Evolutionary conservation across 2,797 vertebrate species (phyloP).

Genomic region (Lacerta bilineata): DNA sequence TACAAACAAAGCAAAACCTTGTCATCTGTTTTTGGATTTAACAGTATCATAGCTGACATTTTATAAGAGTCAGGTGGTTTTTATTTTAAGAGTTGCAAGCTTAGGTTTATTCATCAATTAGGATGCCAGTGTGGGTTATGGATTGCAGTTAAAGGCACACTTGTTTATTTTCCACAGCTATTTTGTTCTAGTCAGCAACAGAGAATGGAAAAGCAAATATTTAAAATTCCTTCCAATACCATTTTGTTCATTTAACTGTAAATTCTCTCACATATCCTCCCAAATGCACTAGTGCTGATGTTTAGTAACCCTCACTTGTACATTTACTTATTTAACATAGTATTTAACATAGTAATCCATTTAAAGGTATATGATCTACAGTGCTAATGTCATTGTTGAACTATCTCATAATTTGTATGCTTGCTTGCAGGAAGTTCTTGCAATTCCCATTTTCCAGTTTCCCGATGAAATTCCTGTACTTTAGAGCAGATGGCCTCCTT

Average conservation of each 20-base stretch:
- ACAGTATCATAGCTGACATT: neutral
- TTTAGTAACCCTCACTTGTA: neutral
- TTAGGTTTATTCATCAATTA: neutral
- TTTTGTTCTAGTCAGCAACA: neutral
- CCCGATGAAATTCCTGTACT: neutral
- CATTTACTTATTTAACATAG: neutral
- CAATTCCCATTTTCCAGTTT: neutral
- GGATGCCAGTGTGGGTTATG: neutral
- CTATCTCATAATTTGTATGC: neutral
- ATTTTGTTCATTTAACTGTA: neutral
- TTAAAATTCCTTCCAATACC: neutral
- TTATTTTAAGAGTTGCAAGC: too few relatives aligned
- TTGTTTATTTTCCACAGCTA: neutral
- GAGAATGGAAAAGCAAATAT: constrained; percentile 3
- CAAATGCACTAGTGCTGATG: neutral
- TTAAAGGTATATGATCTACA: too few relatives aligned
- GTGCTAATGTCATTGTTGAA: neutral
- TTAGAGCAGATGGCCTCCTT: neutral
- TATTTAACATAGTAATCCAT: too few relatives aligned
- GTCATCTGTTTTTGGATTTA: neutral
- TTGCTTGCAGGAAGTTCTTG: neutral
- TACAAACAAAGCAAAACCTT: neutral
- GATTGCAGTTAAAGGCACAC: neutral
- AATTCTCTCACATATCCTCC: neutral
- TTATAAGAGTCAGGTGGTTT: neutral